Percentiles rank a stretch among this genome's conserved stretches.
These are phyloP conservation scores for Eospalax fontanierii DNA, from an alignment of 2,797 vertebrate species.

Conservation along the genomic window DNA sequence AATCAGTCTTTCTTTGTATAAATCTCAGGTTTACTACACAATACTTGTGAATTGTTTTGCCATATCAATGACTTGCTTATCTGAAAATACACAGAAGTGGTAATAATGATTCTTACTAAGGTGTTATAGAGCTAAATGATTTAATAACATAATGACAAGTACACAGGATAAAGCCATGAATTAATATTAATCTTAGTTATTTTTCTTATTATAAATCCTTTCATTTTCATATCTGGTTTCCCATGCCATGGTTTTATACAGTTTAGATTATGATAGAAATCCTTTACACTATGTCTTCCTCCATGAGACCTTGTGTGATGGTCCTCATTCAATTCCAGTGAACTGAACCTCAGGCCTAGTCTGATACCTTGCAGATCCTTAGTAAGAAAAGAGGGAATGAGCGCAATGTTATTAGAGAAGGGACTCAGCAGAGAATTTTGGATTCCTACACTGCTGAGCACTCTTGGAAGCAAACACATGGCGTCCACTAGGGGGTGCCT, in stretches of 20 bases:
- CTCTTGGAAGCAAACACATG: neutral
- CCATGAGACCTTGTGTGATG: neutral
- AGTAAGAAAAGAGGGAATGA: neutral
- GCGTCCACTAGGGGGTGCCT: neutral
- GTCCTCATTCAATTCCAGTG: neutral
- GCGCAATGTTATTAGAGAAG: neutral
- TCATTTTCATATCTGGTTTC: neutral
- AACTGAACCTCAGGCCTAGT: neutral
- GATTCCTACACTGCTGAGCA: neutral
- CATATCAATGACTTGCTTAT: neutral
- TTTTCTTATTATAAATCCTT: neutral
- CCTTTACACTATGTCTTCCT: neutral
- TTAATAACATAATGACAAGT: neutral
- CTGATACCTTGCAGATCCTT: neutral
- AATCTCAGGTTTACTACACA: accelerated
- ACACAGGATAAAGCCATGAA: neutral
- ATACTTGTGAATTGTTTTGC: neutral
- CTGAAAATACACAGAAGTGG: neutral
- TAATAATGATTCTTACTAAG: neutral
- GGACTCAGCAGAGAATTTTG: neutral
- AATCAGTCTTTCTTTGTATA: neutral
- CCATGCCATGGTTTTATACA: neutral
- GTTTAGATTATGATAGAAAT: neutral
- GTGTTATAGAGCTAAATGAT: neutral
- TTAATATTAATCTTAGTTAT: neutral